Base-by-base conservation (phyloP, 2,113 vertebrate species). In the Origma solitaria region DNA sequence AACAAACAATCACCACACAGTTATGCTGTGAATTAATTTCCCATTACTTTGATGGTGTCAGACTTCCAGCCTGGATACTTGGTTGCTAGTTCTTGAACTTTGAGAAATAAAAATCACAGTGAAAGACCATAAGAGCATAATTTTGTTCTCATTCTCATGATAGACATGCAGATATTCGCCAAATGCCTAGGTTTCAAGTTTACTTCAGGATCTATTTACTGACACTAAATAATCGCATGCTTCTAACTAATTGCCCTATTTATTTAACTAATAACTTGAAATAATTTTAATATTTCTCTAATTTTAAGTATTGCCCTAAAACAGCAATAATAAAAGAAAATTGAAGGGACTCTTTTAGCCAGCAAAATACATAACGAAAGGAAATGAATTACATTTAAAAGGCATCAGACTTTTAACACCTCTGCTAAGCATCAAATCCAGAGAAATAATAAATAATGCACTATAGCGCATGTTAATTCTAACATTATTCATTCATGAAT, bases 401-500 rank as follows among this genome's bases (percentile, higher is more conserved):
- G 40, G 35, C 88, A 83, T 83, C 71, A 76, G 40, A 92, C 53
- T 91, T 94, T 82, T 94, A 96, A 95, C 94, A 94, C 91, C 86
- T 96, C 81, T 62, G n/a, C 71, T 89, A 84, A 94, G 61, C 76
- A 84, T 71, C 69, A 93, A 90, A 95, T 93, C 82, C 44, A 69
- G 88, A 68, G 95, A 87, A 92, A 96, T 95, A 82, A 96, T 94
- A 94, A 97, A 96, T 96, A 96, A 96, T 96, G 88, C 70, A 97
- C 88, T 82, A 93, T 33, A 91, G 86, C 24, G 87, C 86, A 95
- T 88, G 90, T 94, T 95, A 97, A 94, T 96, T 97, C 86, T 94
- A 66, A 56, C 62, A 96, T 93, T 88, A 96, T 93, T 96, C 88
- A 95, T 95, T 94, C 90, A 94, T 95, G 90, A 94, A 91, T 92